Evolutionary conservation across 1,140 invertebrate genomes (phyloP).

Genomic region (Drosophila bipectinata): DNA sequence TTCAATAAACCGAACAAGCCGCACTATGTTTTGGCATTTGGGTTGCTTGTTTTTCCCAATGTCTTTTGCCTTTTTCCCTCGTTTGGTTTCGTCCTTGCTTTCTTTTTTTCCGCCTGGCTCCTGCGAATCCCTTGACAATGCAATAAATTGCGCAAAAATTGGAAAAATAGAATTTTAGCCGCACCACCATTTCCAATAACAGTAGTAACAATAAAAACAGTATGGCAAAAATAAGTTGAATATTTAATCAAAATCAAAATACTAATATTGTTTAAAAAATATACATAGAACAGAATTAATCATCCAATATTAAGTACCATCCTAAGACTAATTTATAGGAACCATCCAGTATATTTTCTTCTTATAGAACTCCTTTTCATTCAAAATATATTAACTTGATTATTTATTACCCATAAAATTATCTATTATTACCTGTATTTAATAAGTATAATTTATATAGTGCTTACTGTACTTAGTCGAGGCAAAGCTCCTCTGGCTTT

Average conservation of each 20-base stretch:
- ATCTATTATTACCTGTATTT: too few relatives aligned
- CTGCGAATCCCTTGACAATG: slow-evolving; percentile 77
- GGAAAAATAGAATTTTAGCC: slow-evolving; percentile 81
- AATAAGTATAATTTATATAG: neutral
- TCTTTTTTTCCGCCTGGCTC: slow-evolving; percentile 40
- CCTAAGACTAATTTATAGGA: too few relatives aligned
- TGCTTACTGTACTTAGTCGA: slow-evolving; percentile 11
- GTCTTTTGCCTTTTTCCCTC: slow-evolving; percentile 55
- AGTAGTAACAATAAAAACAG: slow-evolving; percentile 40
- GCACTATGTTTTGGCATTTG: slow-evolving; percentile 74
- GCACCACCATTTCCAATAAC: slow-evolving; percentile 70
- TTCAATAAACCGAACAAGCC: slow-evolving; percentile 52
- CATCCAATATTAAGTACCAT: too few relatives aligned
- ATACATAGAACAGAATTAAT: neutral
- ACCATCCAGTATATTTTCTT: too few relatives aligned
- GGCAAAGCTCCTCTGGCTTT: slow-evolving; percentile 44
- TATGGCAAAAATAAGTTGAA: neutral
- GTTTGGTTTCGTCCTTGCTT: slow-evolving; percentile 18
- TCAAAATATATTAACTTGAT: too few relatives aligned
- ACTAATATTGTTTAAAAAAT: neutral
- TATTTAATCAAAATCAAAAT: neutral
- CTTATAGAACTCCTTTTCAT: too few relatives aligned
- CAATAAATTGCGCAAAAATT: slow-evolving; percentile 81
- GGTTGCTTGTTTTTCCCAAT: slow-evolving; percentile 76
- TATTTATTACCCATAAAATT: too few relatives aligned